A percentile compares a stretch with the other conserved stretches of the same genome.
These are phyloP conservation scores for Cliona cf. orientalis DNA, from an alignment of 37 sponge, comb jelly and placozoan species.

Conservation along the genomic window DNA sequence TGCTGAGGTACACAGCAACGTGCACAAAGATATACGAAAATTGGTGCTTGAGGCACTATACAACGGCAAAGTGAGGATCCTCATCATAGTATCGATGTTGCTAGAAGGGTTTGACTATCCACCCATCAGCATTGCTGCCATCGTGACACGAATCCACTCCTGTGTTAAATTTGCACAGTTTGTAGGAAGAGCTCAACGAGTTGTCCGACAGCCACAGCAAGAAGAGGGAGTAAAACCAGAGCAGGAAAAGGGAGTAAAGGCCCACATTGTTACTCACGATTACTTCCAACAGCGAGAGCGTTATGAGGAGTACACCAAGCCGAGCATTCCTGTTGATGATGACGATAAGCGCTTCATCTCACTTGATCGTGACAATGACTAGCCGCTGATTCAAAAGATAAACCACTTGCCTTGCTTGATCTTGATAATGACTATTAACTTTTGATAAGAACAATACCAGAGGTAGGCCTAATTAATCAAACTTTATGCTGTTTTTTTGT, in stretches of 20 bases:
- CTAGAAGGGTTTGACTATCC: slow-evolving; percentile 6
- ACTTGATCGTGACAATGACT: no score
- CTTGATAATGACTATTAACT: no score
- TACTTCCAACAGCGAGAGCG: not conserved
- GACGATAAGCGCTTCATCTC: no score
- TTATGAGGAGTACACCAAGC: not conserved
- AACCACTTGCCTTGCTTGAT: no score
- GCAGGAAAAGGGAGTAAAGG: not conserved
- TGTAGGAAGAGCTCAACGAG: not conserved
- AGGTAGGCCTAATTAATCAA: no score
- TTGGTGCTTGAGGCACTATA: not conserved
- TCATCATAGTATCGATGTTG: not conserved
- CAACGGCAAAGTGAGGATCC: not conserved
- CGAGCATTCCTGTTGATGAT: not conserved
- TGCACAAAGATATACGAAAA: not conserved
- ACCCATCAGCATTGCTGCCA: not conserved
- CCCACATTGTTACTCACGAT: not conserved
- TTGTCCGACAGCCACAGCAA: not conserved
- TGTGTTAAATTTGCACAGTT: not conserved
- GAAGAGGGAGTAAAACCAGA: no score
- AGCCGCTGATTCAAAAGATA: no score
- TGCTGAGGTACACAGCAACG: not conserved
- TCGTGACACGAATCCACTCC: not conserved
- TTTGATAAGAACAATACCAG: no score
- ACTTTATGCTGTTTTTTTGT: no score